A percentile compares a stretch with the other conserved stretches of the same genome.
Conservation (phyloP, 1,140 invertebrate species). For the Sitodiplosis mosellana region DNA sequence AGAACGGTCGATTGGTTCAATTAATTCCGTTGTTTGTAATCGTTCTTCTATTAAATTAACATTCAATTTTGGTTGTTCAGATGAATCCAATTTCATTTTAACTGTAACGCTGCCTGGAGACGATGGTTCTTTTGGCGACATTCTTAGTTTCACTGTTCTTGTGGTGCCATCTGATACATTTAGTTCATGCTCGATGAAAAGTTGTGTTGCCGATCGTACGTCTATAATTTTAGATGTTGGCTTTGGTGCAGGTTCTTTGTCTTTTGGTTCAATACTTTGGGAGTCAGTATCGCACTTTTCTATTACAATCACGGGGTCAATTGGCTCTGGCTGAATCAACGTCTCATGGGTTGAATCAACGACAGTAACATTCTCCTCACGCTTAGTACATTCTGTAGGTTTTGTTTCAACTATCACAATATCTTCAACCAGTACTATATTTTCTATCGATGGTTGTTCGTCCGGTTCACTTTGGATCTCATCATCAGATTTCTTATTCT, state of each 20-base stretch:
- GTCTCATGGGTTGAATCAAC: too few species aligned
- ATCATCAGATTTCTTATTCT: neutral
- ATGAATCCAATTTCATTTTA: conserved; percentile 15
- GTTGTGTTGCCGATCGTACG: conserved; percentile 15
- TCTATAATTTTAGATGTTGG: conserved; percentile 10
- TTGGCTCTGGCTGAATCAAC: too few species aligned
- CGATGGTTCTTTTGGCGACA: conserved; percentile 14
- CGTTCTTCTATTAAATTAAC: conserved; percentile 17
- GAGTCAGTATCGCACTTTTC: neutral
- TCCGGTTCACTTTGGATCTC: neutral
- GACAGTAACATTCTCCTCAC: too few species aligned
- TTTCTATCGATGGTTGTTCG: neutral
- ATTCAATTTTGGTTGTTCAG: conserved; percentile 19
- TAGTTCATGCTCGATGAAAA: conserved; percentile 19
- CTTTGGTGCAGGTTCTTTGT: neutral
- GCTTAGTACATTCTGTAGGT: too few species aligned
- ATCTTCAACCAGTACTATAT: neutral
- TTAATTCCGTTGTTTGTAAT: conserved; percentile 1
- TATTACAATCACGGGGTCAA: too few species aligned
- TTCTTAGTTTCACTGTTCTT: conserved; percentile 15
- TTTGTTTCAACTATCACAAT: neutral
- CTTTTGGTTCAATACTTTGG: neutral
- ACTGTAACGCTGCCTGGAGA: conserved; percentile 14
- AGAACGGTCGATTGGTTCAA: neutral
- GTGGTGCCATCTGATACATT: conserved; percentile 8